phyloP scores from a whole-genome alignment of 2,797 vertebrate genomes.

The Hipposideros larvatus region DNA sequence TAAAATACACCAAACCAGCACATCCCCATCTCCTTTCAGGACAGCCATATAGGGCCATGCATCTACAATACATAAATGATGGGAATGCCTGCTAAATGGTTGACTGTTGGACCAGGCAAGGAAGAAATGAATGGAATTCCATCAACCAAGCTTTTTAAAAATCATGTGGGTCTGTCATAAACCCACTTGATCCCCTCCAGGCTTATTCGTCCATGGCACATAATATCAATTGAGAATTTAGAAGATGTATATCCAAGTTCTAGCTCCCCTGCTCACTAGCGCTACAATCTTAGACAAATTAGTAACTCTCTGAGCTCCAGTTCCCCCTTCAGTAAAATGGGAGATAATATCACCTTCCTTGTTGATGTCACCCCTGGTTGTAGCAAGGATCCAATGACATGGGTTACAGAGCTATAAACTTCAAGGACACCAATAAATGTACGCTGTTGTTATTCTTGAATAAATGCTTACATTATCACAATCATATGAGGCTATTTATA shows the following conservation, averaged over 20 bases:
- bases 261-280: background rate
- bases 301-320: background rate
- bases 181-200: background rate
- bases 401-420: background rate
- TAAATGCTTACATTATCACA: constrained; percentile 51
- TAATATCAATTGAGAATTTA: background rate
- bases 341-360: background rate
- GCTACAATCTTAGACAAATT: background rate
- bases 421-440: constrained; percentile 1
- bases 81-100: background rate
- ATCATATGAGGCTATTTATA: constrained; percentile 33
- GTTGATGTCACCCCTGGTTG: background rate
- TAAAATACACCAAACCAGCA: background rate
- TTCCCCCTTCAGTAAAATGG: background rate
- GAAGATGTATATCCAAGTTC: background rate
- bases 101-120: background rate
- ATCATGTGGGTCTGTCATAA: background rate
- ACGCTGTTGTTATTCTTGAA: constrained; percentile 1
- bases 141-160: background rate
- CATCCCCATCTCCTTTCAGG: background rate
- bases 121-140: background rate
- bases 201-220: background rate
- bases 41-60: background rate
- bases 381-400: background rate
- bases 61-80: constrained; percentile 6